Conservation (phyloP, 2,797 vertebrate genomes). For the Oophaga sylvatica region DNA sequence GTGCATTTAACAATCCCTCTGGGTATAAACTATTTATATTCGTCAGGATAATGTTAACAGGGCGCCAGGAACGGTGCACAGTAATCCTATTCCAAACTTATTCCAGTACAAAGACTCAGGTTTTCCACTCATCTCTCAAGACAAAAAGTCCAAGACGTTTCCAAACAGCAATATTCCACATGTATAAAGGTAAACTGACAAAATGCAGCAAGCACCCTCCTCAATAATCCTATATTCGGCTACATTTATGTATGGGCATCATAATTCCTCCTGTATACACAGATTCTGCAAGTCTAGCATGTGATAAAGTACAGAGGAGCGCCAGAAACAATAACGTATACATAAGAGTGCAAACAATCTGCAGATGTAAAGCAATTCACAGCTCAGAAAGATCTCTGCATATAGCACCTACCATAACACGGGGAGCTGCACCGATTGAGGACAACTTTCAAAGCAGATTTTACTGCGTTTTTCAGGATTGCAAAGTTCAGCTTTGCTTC, state of each 20-base stretch:
- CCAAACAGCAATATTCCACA: background rate
- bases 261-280: background rate
- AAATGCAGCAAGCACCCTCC: background rate
- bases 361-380: too few species aligned
- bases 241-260: too few species aligned
- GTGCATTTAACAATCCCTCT: background rate
- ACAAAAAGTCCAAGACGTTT: background rate
- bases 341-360: too few species aligned
- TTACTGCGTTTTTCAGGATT: too few species aligned
- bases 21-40: background rate
- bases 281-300: background rate
- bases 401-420: too few species aligned
- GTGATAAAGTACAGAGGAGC: too few species aligned
- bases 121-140: constrained; percentile 25
- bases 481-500: too few species aligned
- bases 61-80: background rate
- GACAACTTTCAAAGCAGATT: too few species aligned
- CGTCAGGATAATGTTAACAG: background rate
- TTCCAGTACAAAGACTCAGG: background rate
- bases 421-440: too few species aligned
- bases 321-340: too few species aligned
- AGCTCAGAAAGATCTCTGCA: too few species aligned
- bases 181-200: background rate
- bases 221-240: background rate
- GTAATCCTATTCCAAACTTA: constrained; percentile 49